Base-by-base conservation (phyloP, 2,888 invertebrate genomes). In the Caenorhabditis sulstoni region DNA sequence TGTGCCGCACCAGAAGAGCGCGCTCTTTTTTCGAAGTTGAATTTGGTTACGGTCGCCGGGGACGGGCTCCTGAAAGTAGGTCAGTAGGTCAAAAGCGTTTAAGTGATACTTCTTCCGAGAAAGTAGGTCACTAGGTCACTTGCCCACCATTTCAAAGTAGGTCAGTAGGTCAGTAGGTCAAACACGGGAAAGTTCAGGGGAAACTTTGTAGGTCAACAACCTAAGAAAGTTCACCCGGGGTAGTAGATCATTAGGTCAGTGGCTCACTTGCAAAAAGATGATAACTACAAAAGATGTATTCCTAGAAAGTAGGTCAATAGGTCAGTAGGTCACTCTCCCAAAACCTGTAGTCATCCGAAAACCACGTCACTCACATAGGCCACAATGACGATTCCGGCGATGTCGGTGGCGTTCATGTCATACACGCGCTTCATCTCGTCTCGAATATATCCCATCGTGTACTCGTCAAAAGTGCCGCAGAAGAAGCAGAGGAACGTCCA, bases 331-430 rank as follows among this genome's bases (percentile, higher is more conserved):
- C n/a, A n/a, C n/a, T n/a, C n/a, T n/a, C n/a, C n/a, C n/a, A n/a
- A n/a, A n/a, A n/a, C n/a, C n/a, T n/a, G n/a, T n/a, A n/a, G n/a
- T n/a, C n/a, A n/a, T n/a, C n/a, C n/a, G n/a, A n/a, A n/a, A n/a
- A n/a, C n/a, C n/a, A n/a, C n/a, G n/a, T 18, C 49, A 53, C 20
- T 37, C 16, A 57, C 68, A 45, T 68, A 68, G 12, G 68, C 68
- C 18, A 68, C 68, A 45, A 68, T 68, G 1, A 68, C 59, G 52
- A 68, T 61, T 16, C 68, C 68, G 35, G 68, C 68, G n/a, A 52
- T 61, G 4, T 68, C 52, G 2, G 37, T 45, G 12, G 44, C 45
- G 35, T 68, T 68, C 68, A 59, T 59, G 16, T 53, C 49, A 37
- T 68, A 68, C 1, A 68, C 59, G 0, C 35, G 14, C 45, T 20